Evolutionary conservation across 2,888 invertebrate species (phyloP).

Genomic region (Agonopterix arenella): DNA sequence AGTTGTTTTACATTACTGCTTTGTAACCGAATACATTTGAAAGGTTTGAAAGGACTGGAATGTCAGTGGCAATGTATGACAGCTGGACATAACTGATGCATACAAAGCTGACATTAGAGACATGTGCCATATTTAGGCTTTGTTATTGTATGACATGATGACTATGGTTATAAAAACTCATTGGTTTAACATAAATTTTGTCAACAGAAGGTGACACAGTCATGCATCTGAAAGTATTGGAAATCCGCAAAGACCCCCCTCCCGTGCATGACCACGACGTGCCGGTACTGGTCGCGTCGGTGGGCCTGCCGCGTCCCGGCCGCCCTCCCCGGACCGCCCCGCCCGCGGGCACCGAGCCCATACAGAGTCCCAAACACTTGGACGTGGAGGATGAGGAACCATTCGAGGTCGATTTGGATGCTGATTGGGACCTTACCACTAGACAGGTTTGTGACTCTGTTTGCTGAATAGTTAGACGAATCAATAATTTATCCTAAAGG

Average conservation of each 20-base stretch:
- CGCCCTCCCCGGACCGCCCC: conserved; percentile 34
- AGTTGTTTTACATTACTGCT: no score
- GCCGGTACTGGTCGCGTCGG: conserved; percentile 83
- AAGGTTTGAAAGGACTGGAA: no score
- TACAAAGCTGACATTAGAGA: no score
- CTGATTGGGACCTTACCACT: conserved; percentile 96
- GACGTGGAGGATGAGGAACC: conserved; percentile 79
- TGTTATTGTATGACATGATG: no score
- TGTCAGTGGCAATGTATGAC: no score
- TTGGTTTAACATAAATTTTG: background rate
- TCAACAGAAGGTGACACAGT: conserved; percentile 88
- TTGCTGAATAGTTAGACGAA: no score
- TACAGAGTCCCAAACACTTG: conserved; percentile 44
- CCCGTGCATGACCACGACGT: conserved; percentile 93
- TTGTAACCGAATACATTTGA: no score
- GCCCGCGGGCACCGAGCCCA: conserved; percentile 32
- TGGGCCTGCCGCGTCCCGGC: conserved; percentile 59
- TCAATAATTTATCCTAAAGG: no score
- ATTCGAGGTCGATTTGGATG: conserved; percentile 56
- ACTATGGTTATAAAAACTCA: no score
- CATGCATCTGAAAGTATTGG: conserved; percentile 92
- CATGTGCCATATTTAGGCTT: no score
- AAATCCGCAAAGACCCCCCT: conserved; percentile 87
- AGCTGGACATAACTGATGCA: no score
- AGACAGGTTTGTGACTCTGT: conserved; percentile 80